Base-by-base conservation (phyloP, 2,888 invertebrate genomes). In the Baronia brevicornis region DNA sequence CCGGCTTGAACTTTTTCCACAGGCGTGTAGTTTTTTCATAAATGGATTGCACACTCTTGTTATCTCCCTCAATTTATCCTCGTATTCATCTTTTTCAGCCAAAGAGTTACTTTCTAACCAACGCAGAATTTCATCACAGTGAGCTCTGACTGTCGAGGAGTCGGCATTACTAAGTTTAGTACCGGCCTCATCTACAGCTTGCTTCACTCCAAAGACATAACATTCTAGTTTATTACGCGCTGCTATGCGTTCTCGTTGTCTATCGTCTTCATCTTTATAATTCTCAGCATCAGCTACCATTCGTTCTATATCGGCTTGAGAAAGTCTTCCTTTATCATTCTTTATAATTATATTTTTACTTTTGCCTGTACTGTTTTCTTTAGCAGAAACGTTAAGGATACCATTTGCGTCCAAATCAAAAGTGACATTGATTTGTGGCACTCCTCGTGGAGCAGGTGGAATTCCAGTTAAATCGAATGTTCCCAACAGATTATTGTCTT, bases 221-320 rank as follows among this genome's bases (percentile, higher is more conserved):
- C 85, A 73, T 62, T 92, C 94, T 32, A 94, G 70, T 28, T 86
- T 84, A 64, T 94, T 94, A 38, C 90, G 88, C 13, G 91, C 87
- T 0, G 84, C 65, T 12, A 93, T 86, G 11, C 88, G 82, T 23
- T 90, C 89, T 17, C 86, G 82, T 41, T 91, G 90, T 40, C 77
- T 84, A 17, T 89, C 87, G 56, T 93, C 92, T 46, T 92, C 91
- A 11, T 87, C 88, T 32, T 87, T 87, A 60, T 89, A 93, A 41
- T 79, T 86, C 42, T 92, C 91, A 1, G 93, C 92, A 26, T 93
- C 92, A 23, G 88, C 68, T 22, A 94, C 71, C 94, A 94, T 95
- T 36, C 89, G 86, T 50, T 95, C 93, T 36, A 95, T 95, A 39
- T 95, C 94, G 8, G 90, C 90, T 62, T 94, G 92, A 7, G 92